phyloP scores from a whole-genome alignment of 2,113 vertebrate species.

The Leptodactylus fuscus region DNA sequence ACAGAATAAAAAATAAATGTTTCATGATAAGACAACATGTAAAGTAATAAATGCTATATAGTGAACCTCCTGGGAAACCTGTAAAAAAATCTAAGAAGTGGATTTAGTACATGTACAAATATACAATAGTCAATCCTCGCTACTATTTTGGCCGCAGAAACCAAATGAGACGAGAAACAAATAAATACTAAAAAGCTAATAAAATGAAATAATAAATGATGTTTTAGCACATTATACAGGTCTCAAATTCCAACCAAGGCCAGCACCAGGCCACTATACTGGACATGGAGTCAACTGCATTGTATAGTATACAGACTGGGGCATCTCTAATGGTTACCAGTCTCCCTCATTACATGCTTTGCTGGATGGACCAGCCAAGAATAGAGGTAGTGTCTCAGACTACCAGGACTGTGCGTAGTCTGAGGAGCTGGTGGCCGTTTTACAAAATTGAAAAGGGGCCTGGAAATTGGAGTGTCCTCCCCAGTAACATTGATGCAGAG shows the following conservation, averaged over 20 bases:
- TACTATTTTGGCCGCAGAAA: slow-evolving; percentile 34
- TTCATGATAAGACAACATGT: neutral
- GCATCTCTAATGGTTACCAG: too few species aligned
- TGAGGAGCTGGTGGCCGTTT: too few species aligned
- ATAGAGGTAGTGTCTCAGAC: too few species aligned
- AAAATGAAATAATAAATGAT: neutral
- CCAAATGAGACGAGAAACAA: neutral
- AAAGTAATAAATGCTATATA: neutral
- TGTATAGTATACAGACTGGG: too few species aligned
- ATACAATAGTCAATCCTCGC: neutral
- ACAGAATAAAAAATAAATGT: neutral
- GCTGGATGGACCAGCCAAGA: too few species aligned
- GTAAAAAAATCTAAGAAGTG: neutral
- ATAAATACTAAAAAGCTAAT: neutral
- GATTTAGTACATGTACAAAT: neutral
- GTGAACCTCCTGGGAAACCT: neutral
- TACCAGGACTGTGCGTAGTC: too few species aligned
- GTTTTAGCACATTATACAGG: slow-evolving; percentile 1
- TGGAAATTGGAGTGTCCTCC: too few species aligned
- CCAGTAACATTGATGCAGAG: too few species aligned
- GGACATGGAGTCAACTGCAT: too few species aligned
- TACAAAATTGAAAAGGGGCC: too few species aligned
- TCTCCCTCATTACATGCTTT: too few species aligned
- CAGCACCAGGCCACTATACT: too few species aligned
- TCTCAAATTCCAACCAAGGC: slow-evolving; percentile 62